These are phyloP conservation scores for Drosophila limbata DNA, from an alignment of 2,888 invertebrate genomes.

Conservation along the genomic window DNA sequence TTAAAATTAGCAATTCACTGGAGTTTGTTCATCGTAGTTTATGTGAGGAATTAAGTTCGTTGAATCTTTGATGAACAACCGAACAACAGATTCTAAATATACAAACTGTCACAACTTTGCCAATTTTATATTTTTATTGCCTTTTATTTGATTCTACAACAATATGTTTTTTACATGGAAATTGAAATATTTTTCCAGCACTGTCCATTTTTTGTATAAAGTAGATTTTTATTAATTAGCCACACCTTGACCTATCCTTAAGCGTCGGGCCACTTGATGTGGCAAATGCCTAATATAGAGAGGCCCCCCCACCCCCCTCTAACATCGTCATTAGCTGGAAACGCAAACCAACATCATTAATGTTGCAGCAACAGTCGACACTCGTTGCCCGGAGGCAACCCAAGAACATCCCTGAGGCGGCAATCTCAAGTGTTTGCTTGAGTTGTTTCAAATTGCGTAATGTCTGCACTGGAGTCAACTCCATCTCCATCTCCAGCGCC, in stretches of 20 bases:
- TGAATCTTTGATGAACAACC: too few species aligned
- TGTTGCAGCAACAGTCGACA: constrained; percentile 45
- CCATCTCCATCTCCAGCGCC: constrained; percentile 13
- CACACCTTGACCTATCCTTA: constrained; percentile 46
- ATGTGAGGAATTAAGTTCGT: too few species aligned
- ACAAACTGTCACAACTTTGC: too few species aligned
- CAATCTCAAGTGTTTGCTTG: constrained; percentile 72
- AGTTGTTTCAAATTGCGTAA: constrained; percentile 76
- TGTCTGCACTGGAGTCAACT: constrained; percentile 53
- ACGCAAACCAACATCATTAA: constrained; percentile 44
- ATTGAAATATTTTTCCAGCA: too few species aligned
- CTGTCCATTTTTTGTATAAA: too few species aligned
- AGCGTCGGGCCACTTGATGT: constrained; percentile 29
- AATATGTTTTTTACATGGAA: too few species aligned
- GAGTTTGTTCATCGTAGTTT: too few species aligned
- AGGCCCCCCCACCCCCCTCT: constrained; percentile 4
- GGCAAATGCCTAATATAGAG: constrained; percentile 29
- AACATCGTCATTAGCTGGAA: constrained; percentile 56
- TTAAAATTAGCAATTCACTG: too few species aligned
- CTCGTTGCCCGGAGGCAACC: constrained; percentile 2
- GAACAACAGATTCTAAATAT: too few species aligned
- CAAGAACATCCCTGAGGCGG: constrained; percentile 30
- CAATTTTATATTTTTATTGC: too few species aligned
- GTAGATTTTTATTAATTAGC: neutral
- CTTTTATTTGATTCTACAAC: too few species aligned